Base-by-base conservation (phyloP, 2,888 invertebrate species). In the Galerucella pusilla region DNA sequence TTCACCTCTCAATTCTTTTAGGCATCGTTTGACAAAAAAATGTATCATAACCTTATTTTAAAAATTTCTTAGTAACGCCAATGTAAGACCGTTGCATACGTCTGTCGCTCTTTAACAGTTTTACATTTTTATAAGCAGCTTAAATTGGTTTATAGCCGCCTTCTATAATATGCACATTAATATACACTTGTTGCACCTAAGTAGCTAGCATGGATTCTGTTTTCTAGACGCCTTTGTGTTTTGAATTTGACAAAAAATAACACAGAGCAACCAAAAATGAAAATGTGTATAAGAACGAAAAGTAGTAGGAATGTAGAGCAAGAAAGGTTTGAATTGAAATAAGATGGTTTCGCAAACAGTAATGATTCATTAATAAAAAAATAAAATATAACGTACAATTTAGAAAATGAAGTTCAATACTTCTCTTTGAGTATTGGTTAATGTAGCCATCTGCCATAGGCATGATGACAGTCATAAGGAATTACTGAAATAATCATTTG, bases 111-210 rank as follows among this genome's bases (percentile, higher is more conserved):
- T 79, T 79, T 77, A 77, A 80, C 78, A 78, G 79, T 78, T 80
- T 80, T 78, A 78, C 76, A 78, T 79, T 81, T 80, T 81, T 81
- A 78, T 79, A 73, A 80, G 79, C 80, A 71, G 78, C 80, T 82
- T 80, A 80, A 81, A 80, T 81, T 80, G 79, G 80, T 80, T 80
- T 81, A 81, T 77, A 68, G 77, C 73, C 77, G 70, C 69, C 73
- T 71, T 73, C 65, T 73, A 67, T 77, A 79, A 67, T 77, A 79
- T 76, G 73, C 77, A 75, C 79, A 75, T 76, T 77, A 77, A 77
- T 73, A 74, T 75, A 69, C 73, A 76, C 73, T 73, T 76, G 76
- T 73, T 73, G 70, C 70, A 70, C 68, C 65, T 73, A 64, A 69
- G 72, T 65, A 72, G 69, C 65, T 35, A 54, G 71, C 64, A 64